Evolutionary conservation across 2,113 vertebrate species (phyloP).

Genomic region (Pionites leucogaster): DNA sequence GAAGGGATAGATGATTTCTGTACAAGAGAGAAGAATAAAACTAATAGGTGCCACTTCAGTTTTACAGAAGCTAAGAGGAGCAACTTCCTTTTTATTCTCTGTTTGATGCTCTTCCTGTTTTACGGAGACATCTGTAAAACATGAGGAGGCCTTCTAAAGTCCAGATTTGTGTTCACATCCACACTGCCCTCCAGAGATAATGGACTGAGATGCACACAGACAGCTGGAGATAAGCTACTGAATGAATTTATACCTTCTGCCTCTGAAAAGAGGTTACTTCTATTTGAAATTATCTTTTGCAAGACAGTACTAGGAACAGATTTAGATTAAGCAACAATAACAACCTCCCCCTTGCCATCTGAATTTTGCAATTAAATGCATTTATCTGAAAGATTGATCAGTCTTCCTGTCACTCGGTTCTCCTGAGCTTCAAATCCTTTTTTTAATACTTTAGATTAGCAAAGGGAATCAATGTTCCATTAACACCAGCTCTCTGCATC

Average conservation of each 20-base stretch:
- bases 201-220: neutral
- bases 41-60: neutral
- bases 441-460: neutral
- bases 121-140: neutral
- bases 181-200: slow-evolving; percentile 15
- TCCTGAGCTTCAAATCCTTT: neutral
- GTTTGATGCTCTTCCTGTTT: neutral
- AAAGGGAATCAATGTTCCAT: neutral
- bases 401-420: neutral
- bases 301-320: neutral
- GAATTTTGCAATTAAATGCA: neutral
- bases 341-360: neutral
- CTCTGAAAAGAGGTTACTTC: neutral
- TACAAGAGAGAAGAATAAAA: neutral
- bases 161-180: neutral
- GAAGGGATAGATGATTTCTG: neutral
- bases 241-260: neutral
- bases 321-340: neutral
- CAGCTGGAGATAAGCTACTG: neutral
- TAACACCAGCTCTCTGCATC: neutral
- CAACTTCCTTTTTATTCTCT: neutral
- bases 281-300: neutral
- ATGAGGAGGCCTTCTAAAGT: neutral
- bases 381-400: neutral
- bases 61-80: neutral